Evolutionary conservation across 2,113 vertebrate species (phyloP), one percentile per base, ranked within the genome.

Genomic region (Coturnix japonica): DNA sequence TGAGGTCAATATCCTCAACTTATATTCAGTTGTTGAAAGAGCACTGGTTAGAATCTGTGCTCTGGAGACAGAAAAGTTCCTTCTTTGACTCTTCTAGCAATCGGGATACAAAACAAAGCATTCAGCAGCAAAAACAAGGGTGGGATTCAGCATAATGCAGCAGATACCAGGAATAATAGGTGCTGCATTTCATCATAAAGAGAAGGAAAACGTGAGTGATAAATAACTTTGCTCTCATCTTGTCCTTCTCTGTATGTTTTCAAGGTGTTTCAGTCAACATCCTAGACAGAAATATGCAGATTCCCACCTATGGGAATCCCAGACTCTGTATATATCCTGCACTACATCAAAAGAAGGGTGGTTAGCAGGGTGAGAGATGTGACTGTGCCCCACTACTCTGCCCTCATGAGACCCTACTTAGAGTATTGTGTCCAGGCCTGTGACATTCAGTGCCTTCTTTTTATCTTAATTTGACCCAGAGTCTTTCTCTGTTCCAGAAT

Each of bases 91-190:
- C 23, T 54, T 75, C 66, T 51, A 73, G 22, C 46, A 76, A 89
- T 23, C 9, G 2, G 84, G 26, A 41, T 8, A 6, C 0, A 5
- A 95, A 79, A 3, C 1, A 7, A 54, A 93, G 59, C 51, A 11
- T 54, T 66, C 51, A 85, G 79, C 23, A 82, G 20, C 49, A 49
- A 76, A 59, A 89, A 46, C 37, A 81, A 92, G 73, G 33, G 43
- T 1, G 4, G 31, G 71, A 90, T 46, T 82, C 54, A 49, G 25
- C 46, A 26, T 41, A 76, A 80, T 31, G 22, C 49, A 93, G 65
- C 83, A 64, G 60, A 78, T 63, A 64, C 14, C 78, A 87, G 64
- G 67, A 92, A 87, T 82, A 95, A 87, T 11, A 94, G 31, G 37
- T 70, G 66, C 33, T 71, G 47, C 77, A 74, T 87, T 89, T 81